phyloP scores from a whole-genome alignment of 2,888 invertebrate species.

The Sesamia inferens region DNA sequence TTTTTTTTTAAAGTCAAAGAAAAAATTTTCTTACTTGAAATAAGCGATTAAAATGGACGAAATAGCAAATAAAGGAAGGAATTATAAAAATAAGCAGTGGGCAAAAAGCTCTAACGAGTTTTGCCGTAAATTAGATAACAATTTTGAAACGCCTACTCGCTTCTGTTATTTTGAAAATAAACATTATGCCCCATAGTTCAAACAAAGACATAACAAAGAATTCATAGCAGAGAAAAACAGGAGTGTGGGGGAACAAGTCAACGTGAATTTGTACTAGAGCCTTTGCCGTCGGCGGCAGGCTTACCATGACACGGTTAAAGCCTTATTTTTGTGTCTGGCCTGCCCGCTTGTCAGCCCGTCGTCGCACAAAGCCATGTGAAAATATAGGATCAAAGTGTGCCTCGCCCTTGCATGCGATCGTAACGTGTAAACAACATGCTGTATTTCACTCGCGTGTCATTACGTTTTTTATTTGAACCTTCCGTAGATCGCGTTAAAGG shows the following conservation, averaged over 20 bases:
- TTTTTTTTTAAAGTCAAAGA: not conserved
- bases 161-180: slow-evolving; percentile 15
- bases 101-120: not conserved
- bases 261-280: slow-evolving; percentile 87
- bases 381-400: slow-evolving; percentile 89
- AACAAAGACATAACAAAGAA: slow-evolving; percentile 71
- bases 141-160: not conserved
- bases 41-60: not conserved
- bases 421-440: slow-evolving; percentile 75
- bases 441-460: slow-evolving; percentile 74
- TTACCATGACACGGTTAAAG: slow-evolving; percentile 89
- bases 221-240: slow-evolving; percentile 72
- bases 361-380: slow-evolving; percentile 89
- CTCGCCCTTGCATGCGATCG: slow-evolving; percentile 77
- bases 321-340: slow-evolving; percentile 89
- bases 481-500: slow-evolving; percentile 54
- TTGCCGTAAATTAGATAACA: not conserved
- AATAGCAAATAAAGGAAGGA: not conserved
- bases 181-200: slow-evolving; percentile 16
- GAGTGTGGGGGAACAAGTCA: slow-evolving; percentile 82
- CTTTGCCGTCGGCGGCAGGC: slow-evolving; percentile 89
- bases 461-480: slow-evolving; percentile 64
- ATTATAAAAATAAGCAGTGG: not conserved
- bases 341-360: slow-evolving; percentile 88
- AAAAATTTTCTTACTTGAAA: not conserved